These are phyloP conservation scores for Rhamnusium bicolor DNA, from an alignment of 2,888 invertebrate genomes.

Conservation along the genomic window DNA sequence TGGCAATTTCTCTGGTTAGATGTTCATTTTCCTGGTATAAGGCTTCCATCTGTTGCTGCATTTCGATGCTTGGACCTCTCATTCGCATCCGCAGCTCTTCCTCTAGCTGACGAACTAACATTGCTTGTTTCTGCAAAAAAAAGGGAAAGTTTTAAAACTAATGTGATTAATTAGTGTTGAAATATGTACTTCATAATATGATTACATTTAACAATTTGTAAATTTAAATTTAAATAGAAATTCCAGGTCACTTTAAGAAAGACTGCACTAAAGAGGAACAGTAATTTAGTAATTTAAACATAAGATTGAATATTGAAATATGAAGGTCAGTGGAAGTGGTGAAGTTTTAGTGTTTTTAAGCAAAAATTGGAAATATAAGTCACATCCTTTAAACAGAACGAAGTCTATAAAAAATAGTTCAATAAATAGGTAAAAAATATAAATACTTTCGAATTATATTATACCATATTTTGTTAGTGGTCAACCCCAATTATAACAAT, in stretches of 20 bases:
- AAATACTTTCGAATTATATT: too few relatives aligned
- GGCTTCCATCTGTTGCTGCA: constrained; percentile 94
- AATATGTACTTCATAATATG: background rate
- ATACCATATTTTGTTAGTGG: too few relatives aligned
- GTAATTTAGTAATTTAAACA: too few relatives aligned
- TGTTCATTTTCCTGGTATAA: constrained; percentile 96
- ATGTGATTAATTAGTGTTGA: background rate
- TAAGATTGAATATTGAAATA: too few relatives aligned
- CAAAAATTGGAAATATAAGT: too few relatives aligned
- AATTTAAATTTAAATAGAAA: background rate
- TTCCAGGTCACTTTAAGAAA: background rate
- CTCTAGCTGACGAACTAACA: constrained; percentile 93
- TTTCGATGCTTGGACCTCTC: constrained; percentile 91
- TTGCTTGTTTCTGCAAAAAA: constrained; percentile 94
- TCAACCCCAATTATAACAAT: too few relatives aligned
- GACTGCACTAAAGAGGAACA: too few relatives aligned
- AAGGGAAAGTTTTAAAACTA: background rate
- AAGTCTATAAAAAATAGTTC: too few relatives aligned
- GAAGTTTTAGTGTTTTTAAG: too few relatives aligned
- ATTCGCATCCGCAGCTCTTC: constrained; percentile 91
- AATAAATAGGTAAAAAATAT: too few relatives aligned
- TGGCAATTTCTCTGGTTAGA: constrained; percentile 92
- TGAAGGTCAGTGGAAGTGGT: too few relatives aligned
- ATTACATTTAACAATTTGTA: background rate
- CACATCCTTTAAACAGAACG: too few relatives aligned